Percentiles rank a stretch among this genome's conserved stretches.
Evolutionary conservation across 1,140 invertebrate genomes (phyloP).

Genomic region (Parapsyche elsis): DNA sequence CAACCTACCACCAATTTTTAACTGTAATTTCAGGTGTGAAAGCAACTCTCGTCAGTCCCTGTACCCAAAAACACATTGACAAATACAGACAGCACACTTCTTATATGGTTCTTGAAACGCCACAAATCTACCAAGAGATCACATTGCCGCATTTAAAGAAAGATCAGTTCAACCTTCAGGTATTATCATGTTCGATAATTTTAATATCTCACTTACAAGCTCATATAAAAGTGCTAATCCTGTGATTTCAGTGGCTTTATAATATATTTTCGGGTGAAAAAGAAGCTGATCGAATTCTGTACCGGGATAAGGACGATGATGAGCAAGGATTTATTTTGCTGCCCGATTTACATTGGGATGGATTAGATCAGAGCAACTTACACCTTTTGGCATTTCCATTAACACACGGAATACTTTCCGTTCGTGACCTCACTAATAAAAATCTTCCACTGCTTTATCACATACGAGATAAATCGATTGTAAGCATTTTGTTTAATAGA

Average conservation of each 20-base stretch:
- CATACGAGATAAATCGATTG: slow-evolving; percentile 77
- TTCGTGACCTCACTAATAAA: slow-evolving; percentile 81
- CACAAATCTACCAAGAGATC: slow-evolving; percentile 24
- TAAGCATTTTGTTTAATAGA: slow-evolving; percentile 63
- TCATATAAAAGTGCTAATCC: not conserved
- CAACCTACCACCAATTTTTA: too few species aligned
- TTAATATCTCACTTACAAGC: not conserved
- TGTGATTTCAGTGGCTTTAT: slow-evolving; percentile 88
- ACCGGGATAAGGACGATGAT: slow-evolving; percentile 78
- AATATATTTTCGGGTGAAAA: slow-evolving; percentile 93
- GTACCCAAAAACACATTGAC: slow-evolving; percentile 40
- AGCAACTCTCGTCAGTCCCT: slow-evolving; percentile 24
- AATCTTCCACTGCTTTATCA: slow-evolving; percentile 89
- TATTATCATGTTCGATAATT: not conserved
- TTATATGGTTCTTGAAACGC: slow-evolving; percentile 25
- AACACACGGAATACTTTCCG: slow-evolving; percentile 78
- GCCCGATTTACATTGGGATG: slow-evolving; percentile 96
- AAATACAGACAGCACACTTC: slow-evolving; percentile 25
- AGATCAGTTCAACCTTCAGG: slow-evolving; percentile 34
- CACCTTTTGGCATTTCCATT: slow-evolving; percentile 87
- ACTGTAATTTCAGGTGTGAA: slow-evolving; percentile 29
- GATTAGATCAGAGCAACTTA: slow-evolving; percentile 77
- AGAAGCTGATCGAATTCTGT: slow-evolving; percentile 87
- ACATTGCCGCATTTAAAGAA: slow-evolving; percentile 26
- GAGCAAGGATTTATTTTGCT: slow-evolving; percentile 87